Base-by-base conservation (phyloP, 1,140 invertebrate genomes). In the Danaus melanippus region DNA sequence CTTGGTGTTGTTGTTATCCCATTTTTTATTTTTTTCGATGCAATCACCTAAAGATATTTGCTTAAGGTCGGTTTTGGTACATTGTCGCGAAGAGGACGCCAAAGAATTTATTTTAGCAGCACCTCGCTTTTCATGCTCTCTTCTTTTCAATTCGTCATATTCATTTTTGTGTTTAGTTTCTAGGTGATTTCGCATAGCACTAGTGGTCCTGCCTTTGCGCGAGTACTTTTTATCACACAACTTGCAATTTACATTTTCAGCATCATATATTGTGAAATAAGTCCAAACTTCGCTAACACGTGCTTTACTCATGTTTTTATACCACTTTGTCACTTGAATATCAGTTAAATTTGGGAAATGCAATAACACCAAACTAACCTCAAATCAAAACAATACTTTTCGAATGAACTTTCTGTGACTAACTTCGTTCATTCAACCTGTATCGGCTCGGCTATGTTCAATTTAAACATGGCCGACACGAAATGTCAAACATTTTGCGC, bases 301-400 rank as follows among this genome's bases (percentile, higher is more conserved):
- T 60, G 54, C 12, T 62, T 66, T 62, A 56, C 62, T 64, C 43
- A 64, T 60, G 62, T 64, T 60, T 53, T 53, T 53, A 46, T 46
- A 17, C n/a, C 60, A 58, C 51, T 61, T 48, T 56, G 50, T 60
- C 32, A 21, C 47, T 49, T 49, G 41, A 49, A 49, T 49, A 60
- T 60, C 58, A 60, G 46, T 61, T 56, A 56, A 61, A 61, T 61
- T 61, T 56, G 59, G 51, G 12, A 54, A 54, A 50, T 63, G 49
- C 42, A 15, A 49, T 46, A 59, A 55, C 15, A 58, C 47, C 53
- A 58, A 58, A 48, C 56, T 63, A 17, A 58, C 46, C 54, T 47
- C 48, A 56, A 52, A 61, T 46, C 17, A 21, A 21, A 21, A 52
- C 54, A 55, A 55, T 53, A 50, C 45, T 56, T 53, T 53, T 53